Conservation (phyloP, 2,888 invertebrate genomes). For the Heterodera filipjevi region DNA sequence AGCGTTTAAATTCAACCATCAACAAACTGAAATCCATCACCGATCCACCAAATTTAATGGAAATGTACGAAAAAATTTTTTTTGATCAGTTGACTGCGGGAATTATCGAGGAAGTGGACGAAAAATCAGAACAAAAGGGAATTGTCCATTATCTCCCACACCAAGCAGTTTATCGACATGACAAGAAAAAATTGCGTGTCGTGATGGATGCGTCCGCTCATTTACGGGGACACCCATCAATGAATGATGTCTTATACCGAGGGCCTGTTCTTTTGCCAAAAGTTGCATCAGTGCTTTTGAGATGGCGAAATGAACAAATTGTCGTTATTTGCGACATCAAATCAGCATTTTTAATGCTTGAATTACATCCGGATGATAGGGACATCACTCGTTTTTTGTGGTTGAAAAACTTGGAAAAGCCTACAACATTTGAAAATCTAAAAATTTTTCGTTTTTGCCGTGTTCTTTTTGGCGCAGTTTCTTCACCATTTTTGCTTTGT, state of each 20-base stretch:
- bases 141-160: constrained; percentile 13
- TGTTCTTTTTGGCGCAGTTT: constrained; percentile 2
- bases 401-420: constrained; percentile 6
- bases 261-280: constrained; percentile 20
- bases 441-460: background rate
- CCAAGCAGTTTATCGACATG: constrained; percentile 22
- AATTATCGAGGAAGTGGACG: constrained; percentile 19
- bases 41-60: background rate
- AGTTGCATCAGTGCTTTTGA: background rate
- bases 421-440: background rate
- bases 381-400: constrained; percentile 7
- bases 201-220: constrained; percentile 5
- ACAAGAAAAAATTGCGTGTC: constrained; percentile 18
- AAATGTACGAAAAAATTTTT: background rate
- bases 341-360: constrained; percentile 4
- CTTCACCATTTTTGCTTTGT: background rate
- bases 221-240: background rate
- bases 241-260: constrained; percentile 15
- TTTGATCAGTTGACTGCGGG: background rate
- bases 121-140: background rate
- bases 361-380: background rate
- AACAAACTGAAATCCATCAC: background rate
- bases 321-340: too few species aligned
- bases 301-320: background rate
- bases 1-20: constrained; percentile 6